Percentiles rank a stretch among this genome's conserved stretches.
Conservation (phyloP, 1,140 invertebrate genomes). For the Pseudomyrmex pallidus region DNA sequence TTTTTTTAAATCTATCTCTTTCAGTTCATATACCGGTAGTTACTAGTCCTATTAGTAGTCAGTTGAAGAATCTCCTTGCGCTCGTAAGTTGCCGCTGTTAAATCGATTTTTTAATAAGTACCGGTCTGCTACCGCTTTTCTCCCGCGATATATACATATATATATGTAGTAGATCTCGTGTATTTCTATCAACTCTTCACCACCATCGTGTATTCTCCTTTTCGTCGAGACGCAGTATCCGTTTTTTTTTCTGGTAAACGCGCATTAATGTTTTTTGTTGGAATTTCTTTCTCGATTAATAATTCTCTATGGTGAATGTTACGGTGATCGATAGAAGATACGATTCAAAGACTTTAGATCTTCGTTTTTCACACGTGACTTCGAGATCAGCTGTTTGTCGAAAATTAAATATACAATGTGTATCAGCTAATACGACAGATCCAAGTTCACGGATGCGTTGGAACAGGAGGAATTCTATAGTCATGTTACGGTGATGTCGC, state of each 20-base stretch:
- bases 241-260: background rate
- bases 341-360: too few relatives aligned
- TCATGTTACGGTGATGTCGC: background rate
- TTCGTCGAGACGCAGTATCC: conserved; percentile 29
- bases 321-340: background rate
- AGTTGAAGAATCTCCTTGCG: conserved; percentile 62
- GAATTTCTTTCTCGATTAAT: conserved; percentile 60
- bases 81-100: conserved; percentile 75
- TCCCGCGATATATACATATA: conserved; percentile 57
- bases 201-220: conserved; percentile 43
- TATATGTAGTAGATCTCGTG: conserved; percentile 31
- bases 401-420: background rate
- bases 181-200: conserved; percentile 23
- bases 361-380: background rate
- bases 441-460: background rate
- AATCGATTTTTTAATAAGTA: conserved; percentile 73
- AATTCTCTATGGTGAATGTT: conserved; percentile 9
- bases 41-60: conserved; percentile 76
- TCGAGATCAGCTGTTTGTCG: background rate
- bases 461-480: conserved; percentile 16
- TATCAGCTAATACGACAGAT: background rate
- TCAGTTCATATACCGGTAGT: conserved; percentile 66
- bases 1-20: conserved; percentile 24
- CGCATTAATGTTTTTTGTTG: conserved; percentile 41
- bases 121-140: conserved; percentile 62